Conservation (phyloP, 2,113 vertebrate species). For the Gymnarchus niloticus region DNA sequence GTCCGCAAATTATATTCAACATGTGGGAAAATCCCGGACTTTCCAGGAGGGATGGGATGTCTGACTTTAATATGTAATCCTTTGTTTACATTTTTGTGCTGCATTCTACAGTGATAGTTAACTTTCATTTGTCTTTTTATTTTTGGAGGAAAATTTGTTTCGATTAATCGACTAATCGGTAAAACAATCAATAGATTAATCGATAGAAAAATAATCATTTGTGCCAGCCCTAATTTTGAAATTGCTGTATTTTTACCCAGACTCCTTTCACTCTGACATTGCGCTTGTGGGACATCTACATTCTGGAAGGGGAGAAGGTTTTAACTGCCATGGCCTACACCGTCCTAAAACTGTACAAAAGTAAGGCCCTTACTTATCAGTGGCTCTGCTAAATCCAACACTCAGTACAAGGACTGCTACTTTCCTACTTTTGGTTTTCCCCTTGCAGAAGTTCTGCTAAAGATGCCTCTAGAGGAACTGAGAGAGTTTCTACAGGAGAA, state of each 20-base stretch:
- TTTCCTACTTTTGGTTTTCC: neutral
- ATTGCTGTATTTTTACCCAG: conserved; percentile 45
- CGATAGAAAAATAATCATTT: no score
- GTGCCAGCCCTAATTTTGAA: neutral
- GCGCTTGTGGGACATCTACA: conserved; percentile 78
- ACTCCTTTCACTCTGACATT: conserved; percentile 78
- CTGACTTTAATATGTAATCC: no score
- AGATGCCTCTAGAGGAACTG: conserved; percentile 73
- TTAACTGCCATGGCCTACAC: conserved; percentile 78
- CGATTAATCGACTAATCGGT: no score
- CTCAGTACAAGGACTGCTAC: neutral
- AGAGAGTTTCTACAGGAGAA: conserved; percentile 79
- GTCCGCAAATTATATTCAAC: no score
- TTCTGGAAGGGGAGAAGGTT: conserved; percentile 74
- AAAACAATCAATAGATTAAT: no score
- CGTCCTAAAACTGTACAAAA: conserved; percentile 75
- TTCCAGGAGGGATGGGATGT: no score
- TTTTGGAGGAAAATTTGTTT: neutral
- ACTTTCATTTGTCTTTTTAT: neutral
- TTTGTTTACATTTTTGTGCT: no score
- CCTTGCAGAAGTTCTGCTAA: conserved; percentile 65
- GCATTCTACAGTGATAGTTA: no score
- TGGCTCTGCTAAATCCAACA: neutral
- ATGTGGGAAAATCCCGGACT: no score
- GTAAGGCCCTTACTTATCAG: conserved; percentile 52